These are phyloP conservation scores for Hippoglossus stenolepis DNA, from an alignment of 2,113 vertebrate genomes.

Conservation along the genomic window DNA sequence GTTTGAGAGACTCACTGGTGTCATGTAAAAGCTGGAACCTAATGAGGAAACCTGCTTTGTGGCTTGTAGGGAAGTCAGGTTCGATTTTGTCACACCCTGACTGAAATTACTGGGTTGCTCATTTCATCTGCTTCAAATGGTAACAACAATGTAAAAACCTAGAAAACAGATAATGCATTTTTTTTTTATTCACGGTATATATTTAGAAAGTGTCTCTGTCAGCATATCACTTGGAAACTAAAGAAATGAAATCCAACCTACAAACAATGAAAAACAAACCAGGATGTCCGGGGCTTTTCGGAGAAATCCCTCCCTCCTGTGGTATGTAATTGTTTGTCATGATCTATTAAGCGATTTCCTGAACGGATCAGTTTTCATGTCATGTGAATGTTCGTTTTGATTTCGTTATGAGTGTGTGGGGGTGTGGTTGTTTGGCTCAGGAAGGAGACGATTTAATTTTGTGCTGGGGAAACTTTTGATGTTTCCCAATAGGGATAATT, in stretches of 20 bases:
- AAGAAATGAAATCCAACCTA: neutral
- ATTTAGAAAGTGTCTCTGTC: neutral
- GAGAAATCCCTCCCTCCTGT: slow-evolving; percentile 12
- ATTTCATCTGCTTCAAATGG: neutral
- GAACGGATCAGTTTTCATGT: neutral
- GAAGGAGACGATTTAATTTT: slow-evolving; percentile 9
- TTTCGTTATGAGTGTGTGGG: neutral
- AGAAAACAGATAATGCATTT: neutral
- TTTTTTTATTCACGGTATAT: neutral
- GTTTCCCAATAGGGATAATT: no score
- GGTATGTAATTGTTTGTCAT: slow-evolving; percentile 28
- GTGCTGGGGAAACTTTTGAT: neutral
- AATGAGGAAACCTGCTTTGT: slow-evolving; percentile 11
- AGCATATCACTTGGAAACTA: slow-evolving; percentile 12
- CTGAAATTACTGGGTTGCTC: neutral
- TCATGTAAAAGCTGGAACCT: slow-evolving; percentile 2
- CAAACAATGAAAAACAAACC: neutral
- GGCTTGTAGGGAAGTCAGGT: neutral
- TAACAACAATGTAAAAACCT: neutral
- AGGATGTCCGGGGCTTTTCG: neutral
- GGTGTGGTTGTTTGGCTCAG: neutral
- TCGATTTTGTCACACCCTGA: slow-evolving; percentile 23
- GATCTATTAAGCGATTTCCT: slow-evolving; percentile 1
- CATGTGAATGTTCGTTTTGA: neutral
- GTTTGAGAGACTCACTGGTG: slow-evolving; percentile 1